These are phyloP conservation scores for Ophion costatus DNA, from an alignment of 2,888 invertebrate species.

Conservation along the genomic window DNA sequence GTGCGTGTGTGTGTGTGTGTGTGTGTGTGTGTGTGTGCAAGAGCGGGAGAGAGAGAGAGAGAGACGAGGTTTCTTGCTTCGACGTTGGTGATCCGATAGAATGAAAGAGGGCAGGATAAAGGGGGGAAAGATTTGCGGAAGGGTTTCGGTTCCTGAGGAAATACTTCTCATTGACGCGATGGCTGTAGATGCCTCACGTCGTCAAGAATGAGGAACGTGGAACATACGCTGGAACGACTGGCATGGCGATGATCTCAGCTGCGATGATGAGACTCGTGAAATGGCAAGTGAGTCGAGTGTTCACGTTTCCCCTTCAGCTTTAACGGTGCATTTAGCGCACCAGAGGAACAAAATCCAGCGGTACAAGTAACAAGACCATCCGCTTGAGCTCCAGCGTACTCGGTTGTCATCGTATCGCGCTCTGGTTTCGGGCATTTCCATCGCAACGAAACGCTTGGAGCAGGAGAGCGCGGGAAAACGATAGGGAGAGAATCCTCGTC, in stretches of 20 bases:
- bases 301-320: conserved; percentile 11
- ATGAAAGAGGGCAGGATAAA: conserved; percentile 3
- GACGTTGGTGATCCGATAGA: conserved; percentile 6
- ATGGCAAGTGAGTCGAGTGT: conserved; percentile 37
- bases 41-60: background rate
- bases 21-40: no score
- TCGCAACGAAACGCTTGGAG: conserved; percentile 8
- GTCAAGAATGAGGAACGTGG: conserved; percentile 34
- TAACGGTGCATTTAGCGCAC: conserved; percentile 42
- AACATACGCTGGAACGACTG: conserved; percentile 41
- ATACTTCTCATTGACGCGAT: conserved; percentile 36
- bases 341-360: conserved; percentile 32
- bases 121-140: conserved; percentile 18
- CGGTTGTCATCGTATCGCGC: background rate
- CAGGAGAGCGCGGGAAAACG: background rate
- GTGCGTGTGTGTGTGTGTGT: background rate
- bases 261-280: conserved; percentile 58
- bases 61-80: background rate
- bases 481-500: background rate
- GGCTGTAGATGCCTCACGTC: conserved; percentile 10
- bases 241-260: conserved; percentile 60
- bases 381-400: background rate
- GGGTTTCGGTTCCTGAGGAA: conserved; percentile 58
- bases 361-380: conserved; percentile 12
- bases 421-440: conserved; percentile 29